Evolutionary conservation across 2,888 invertebrate species (phyloP), one percentile per base, ranked within the genome.

Genomic region (Caenorhabditis wallacei): DNA sequence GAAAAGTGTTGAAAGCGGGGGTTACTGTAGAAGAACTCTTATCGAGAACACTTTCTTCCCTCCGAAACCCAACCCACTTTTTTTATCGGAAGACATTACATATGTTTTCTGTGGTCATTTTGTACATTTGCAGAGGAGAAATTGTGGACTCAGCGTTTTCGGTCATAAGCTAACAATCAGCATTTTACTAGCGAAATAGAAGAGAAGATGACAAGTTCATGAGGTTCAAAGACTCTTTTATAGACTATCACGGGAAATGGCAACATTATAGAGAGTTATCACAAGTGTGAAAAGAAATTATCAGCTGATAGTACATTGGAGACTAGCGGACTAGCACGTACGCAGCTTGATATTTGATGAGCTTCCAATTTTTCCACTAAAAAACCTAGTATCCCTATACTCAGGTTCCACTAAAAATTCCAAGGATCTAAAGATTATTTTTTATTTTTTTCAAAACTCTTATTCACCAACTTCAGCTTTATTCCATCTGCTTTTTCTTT

Each of bases 131-230:
- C 66, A 43, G 18, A 53, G 43, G 37, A 53, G n/a, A 69, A 69
- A 35, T 48, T 76, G 63, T 63, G 56, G 54, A 78, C 78, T 78
- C 69, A 69, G 78, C 78, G 35, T 63, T 53, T 69, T 46, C 30
- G 59, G 54, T 63, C 69, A 78, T 51, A 59, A 69, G 66, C 40
- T 61, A 76, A 59, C 56, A 30, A 48, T 18, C 43, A n/a, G n/a
- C 22, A 30, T 76, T 68, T 59, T 20, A 51, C 43, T 57, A 68
- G 64, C 51, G 11, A 24, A 30, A 22, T 18, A 48, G 30, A 48
- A 51, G 56, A 37, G 35, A 66, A 43, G 61, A 59, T 30, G 43
- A 53, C 51, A 20, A 26, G 75, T 59, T 68, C 68, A 76, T 20
- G 8, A 40, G 43, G 72, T 40, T 53, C 76, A 76, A 54, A 61